These are phyloP conservation scores for Chloropsis hardwickii DNA, from an alignment of 2,113 vertebrate genomes.

Conservation along the genomic window DNA sequence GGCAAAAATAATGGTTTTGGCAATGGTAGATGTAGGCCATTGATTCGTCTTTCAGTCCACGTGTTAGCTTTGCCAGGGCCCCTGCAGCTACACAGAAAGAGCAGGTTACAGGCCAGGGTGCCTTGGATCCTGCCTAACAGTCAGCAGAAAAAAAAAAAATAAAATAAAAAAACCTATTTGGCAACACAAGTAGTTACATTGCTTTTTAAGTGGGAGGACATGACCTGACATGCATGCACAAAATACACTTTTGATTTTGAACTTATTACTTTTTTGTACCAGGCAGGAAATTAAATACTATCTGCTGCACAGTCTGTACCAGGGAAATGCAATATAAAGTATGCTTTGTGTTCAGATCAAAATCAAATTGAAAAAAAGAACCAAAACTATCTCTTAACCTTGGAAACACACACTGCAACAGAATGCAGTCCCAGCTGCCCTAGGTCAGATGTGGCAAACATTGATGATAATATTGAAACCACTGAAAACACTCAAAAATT, in stretches of 20 bases:
- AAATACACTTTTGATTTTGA: background rate
- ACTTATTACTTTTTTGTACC: background rate
- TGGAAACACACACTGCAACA: background rate
- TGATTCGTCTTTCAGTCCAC: slow-evolving; percentile 90
- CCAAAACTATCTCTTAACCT: background rate
- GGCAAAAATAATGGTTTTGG: slow-evolving; percentile 99
- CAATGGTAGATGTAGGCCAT: slow-evolving; percentile 99
- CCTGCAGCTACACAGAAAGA: slow-evolving; percentile 82
- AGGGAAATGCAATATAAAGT: background rate
- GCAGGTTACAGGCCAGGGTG: background rate
- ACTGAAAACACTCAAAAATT: background rate
- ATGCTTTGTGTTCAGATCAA: background rate
- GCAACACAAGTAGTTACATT: background rate
- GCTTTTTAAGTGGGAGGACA: background rate
- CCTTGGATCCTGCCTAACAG: background rate
- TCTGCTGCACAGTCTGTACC: background rate
- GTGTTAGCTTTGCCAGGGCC: slow-evolving; percentile 88
- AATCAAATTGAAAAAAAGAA: background rate
- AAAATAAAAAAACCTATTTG: background rate
- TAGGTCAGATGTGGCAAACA: background rate
- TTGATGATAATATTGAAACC: background rate
- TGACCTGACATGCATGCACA: background rate
- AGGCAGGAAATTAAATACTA: background rate
- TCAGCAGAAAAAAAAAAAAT: background rate
- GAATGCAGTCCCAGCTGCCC: background rate